phyloP scores from a whole-genome alignment of 2,888 invertebrate genomes.

The Cantharis flavilabris region DNA sequence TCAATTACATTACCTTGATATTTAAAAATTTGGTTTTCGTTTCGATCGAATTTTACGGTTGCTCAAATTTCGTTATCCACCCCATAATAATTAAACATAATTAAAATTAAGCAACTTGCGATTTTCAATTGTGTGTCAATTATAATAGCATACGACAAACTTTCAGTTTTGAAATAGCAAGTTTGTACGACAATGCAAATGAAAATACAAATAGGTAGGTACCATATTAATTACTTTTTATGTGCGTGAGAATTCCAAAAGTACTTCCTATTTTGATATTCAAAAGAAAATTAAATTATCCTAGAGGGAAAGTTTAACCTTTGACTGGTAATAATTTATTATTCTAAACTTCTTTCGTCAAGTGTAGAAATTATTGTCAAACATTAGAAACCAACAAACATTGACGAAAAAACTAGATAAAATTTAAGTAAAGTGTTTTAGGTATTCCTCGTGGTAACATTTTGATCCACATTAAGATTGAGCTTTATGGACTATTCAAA shows the following conservation, averaged over 20 bases:
- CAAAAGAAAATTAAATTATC: neutral
- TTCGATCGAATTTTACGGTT: neutral
- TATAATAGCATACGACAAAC: neutral
- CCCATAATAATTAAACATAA: neutral
- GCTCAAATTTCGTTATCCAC: neutral
- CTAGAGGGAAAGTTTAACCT: neutral
- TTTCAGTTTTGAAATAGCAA: neutral
- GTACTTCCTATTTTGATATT: neutral
- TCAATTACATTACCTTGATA: neutral
- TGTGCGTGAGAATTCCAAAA: neutral
- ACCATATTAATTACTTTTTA: neutral
- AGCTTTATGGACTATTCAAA: neutral
- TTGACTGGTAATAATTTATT: neutral
- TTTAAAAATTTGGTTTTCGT: neutral
- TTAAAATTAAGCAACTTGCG: neutral
- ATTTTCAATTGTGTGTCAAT: neutral
- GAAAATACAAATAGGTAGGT: neutral
- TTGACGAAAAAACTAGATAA: neutral
- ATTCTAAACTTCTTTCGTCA: neutral
- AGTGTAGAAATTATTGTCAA: neutral
- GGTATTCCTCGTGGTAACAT: neutral
- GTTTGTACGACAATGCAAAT: neutral
- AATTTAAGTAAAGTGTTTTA: neutral
- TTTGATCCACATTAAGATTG: neutral
- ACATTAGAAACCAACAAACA: neutral